A percentile compares a stretch with the other conserved stretches of the same genome.
These are phyloP conservation scores for Venusia cambrica DNA, from an alignment of 2,888 invertebrate genomes.

Conservation along the genomic window DNA sequence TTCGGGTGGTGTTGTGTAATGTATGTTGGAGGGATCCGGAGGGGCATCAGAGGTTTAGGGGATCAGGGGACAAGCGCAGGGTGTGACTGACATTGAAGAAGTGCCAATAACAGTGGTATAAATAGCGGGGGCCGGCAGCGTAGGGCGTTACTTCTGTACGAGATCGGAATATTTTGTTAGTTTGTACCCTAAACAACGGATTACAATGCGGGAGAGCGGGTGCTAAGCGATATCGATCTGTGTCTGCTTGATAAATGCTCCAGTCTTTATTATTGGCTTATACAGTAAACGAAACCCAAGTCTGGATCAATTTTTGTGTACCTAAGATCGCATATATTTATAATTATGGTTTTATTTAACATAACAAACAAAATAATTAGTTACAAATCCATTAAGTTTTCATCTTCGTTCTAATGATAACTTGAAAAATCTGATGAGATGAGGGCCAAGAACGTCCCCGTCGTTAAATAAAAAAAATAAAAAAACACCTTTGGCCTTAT, in stretches of 20 bases:
- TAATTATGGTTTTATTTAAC: too few species aligned
- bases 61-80: conserved; percentile 69
- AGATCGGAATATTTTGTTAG: conserved; percentile 78
- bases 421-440: too few species aligned
- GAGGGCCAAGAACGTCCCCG: too few species aligned
- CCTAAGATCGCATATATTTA: too few species aligned
- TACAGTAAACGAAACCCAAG: conserved; percentile 34
- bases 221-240: conserved; percentile 58
- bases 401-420: too few species aligned
- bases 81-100: conserved; percentile 82
- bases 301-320: conserved; percentile 2
- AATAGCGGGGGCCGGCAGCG: conserved; percentile 72
- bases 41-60: conserved; percentile 59
- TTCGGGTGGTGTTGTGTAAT: conserved; percentile 73
- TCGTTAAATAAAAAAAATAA: too few species aligned
- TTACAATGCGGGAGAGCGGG: conserved; percentile 73
- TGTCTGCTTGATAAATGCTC: conserved; percentile 65
- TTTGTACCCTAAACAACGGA: conserved; percentile 72
- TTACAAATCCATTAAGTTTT: too few species aligned
- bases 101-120: conserved; percentile 82
- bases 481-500: too few species aligned
- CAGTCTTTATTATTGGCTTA: conserved; percentile 50
- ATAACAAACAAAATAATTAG: too few species aligned
- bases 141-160: conserved; percentile 77
- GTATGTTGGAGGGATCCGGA: conserved; percentile 62